A percentile compares a stretch with the other conserved stretches of the same genome.
Conservation (phyloP, 1,140 invertebrate genomes). For the Nebria ingens region DNA sequence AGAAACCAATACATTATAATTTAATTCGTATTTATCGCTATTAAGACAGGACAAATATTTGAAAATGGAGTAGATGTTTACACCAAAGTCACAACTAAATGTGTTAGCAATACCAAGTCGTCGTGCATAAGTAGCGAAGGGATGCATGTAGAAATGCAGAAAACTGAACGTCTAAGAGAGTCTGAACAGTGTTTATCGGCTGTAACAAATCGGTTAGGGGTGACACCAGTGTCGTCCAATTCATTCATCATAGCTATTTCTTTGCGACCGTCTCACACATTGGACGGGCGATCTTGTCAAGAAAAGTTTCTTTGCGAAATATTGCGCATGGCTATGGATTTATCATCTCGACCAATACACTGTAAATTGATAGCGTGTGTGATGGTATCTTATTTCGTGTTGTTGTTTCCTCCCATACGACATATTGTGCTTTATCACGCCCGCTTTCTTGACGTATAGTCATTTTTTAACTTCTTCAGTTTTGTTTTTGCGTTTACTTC, state of each 20-base stretch:
- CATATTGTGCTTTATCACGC: slow-evolving; percentile 8
- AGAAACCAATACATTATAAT: too few species aligned
- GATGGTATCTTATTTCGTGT: slow-evolving; percentile 1
- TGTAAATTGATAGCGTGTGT: slow-evolving; percentile 7
- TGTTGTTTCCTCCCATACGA: slow-evolving; percentile 1
- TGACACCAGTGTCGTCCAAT: slow-evolving; percentile 16
- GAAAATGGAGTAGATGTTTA: too few species aligned
- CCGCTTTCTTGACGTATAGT: background rate
- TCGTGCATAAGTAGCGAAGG: too few species aligned
- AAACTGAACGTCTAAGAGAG: slow-evolving; percentile 10
- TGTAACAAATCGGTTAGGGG: slow-evolving; percentile 25
- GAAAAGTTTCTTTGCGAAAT: slow-evolving; percentile 19
- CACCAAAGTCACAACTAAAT: too few species aligned
- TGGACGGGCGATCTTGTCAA: too few species aligned
- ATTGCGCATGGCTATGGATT: slow-evolving; percentile 19
- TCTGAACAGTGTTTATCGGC: slow-evolving; percentile 24
- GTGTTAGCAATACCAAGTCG: too few species aligned
- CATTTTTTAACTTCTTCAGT: slow-evolving; percentile 9
- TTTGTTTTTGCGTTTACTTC: too few species aligned
- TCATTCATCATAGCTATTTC: slow-evolving; percentile 13
- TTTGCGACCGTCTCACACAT: slow-evolving; percentile 15
- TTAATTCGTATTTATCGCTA: too few species aligned
- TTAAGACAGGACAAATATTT: too few species aligned
- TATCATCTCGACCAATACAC: slow-evolving; percentile 17
- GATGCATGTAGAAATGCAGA: too few species aligned